Evolutionary conservation across 2,888 invertebrate species (phyloP), one percentile per base, ranked within the genome.

Genomic region (Keiferia lycopersicella): DNA sequence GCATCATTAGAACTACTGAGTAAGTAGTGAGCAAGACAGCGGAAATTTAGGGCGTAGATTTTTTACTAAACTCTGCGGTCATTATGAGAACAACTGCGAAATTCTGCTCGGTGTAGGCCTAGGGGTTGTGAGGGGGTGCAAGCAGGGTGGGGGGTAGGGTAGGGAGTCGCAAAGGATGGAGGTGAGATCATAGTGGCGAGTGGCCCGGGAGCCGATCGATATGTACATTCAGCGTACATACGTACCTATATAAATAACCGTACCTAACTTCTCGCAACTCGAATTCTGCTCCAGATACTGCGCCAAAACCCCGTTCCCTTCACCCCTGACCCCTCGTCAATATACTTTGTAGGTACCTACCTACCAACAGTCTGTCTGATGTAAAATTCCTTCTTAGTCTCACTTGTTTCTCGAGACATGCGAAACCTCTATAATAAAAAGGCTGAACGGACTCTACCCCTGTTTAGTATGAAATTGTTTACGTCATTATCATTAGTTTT

Each of bases 111-210:
- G 82, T 83, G 80, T 81, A 86, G 78, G 86, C 82, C 82, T 84
- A 80, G 78, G 79, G 83, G 83, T 86, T 81, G 81, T 81, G 83
- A 39, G 22, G 82, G 83, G 85, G 84, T 76, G 78, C 80, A 72
- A 76, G 75, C 71, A 73, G 75, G 81, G 75, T 69, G 74, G 70
- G 69, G 69, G 71, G 80, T 34, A 34, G 34, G 34, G 34, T 34
- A 75, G 70, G 79, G 70, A 81, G 83, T 81, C 83, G 86, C 86
- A 85, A 86, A 84, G 88, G 88, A 88, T 88, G 89, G 91, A 90
- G 91, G 91, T 91, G 91, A 90, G 89, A 89, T 91, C 90, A 91
- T 90, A 91, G 91, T 91, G 91, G 90, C 89, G 90, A 90, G 91
- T 89, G 87, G 87, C 88, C 84, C 81, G 88, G 90, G 88, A 87